A percentile compares a stretch with the other conserved stretches of the same genome.
These are phyloP conservation scores for Gymnoscopelus microlampas DNA, from an alignment of 2,797 vertebrate genomes.

Conservation along the genomic window DNA sequence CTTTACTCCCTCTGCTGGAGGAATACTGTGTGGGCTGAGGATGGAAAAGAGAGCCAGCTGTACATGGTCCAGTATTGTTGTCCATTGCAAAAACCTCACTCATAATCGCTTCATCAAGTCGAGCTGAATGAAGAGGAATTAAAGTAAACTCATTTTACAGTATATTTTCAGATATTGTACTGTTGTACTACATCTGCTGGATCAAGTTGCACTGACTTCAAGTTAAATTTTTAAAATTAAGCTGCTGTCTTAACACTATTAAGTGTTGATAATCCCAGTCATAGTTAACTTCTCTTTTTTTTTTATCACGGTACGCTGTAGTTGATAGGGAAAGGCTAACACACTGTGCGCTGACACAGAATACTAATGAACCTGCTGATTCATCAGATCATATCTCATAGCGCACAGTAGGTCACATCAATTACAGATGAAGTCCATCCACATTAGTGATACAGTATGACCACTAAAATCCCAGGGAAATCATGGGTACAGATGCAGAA, in stretches of 20 bases:
- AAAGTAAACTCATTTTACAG: too few species aligned
- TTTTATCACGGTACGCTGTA: slow-evolving; percentile 24
- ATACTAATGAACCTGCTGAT: slow-evolving; percentile 61
- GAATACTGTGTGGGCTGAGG: slow-evolving; percentile 9
- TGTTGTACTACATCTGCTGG: not conserved
- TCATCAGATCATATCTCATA: slow-evolving; percentile 53
- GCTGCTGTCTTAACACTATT: not conserved
- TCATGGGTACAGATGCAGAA: slow-evolving; percentile 21
- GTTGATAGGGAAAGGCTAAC: slow-evolving; percentile 40
- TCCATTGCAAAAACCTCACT: slow-evolving; percentile 4
- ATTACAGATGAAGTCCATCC: slow-evolving; percentile 41
- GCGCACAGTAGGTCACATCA: slow-evolving; percentile 48
- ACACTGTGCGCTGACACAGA: slow-evolving; percentile 30
- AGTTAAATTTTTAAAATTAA: slow-evolving; percentile 12
- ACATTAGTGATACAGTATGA: slow-evolving; percentile 28
- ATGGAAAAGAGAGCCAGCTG: too few species aligned
- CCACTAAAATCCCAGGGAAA: slow-evolving; percentile 21
- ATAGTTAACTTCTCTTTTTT: not conserved
- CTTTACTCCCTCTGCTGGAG: slow-evolving; percentile 9
- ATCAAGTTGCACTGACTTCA: slow-evolving; percentile 11
- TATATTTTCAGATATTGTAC: too few species aligned
- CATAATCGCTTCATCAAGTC: not conserved
- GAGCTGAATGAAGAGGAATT: too few species aligned
- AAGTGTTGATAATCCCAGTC: not conserved
- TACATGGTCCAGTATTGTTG: not conserved